phyloP scores from a whole-genome alignment of 2,888 invertebrate species.

The Lycocerus yunnanus region DNA sequence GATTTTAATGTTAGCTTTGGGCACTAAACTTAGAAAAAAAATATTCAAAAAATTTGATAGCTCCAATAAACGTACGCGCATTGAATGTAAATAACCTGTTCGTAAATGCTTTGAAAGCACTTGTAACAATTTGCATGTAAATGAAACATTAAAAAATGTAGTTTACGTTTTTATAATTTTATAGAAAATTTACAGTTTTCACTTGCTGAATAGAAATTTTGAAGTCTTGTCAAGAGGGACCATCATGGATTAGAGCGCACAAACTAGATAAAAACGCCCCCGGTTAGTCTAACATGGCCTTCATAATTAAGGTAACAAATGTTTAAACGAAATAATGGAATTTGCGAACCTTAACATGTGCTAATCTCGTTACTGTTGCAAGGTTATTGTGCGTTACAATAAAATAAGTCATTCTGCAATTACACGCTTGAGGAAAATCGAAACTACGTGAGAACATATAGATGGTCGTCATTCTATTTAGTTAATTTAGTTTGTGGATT shows the following conservation, averaged over 20 bases:
- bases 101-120: slow-evolving; percentile 7
- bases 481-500: background rate
- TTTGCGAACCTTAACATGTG: background rate
- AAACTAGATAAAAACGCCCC: background rate
- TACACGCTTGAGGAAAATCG: background rate
- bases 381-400: background rate
- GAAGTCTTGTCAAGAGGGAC: background rate
- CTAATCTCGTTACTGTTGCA: background rate
- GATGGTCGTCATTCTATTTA: background rate
- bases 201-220: background rate
- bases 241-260: background rate
- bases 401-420: background rate
- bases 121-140: slow-evolving; percentile 20
- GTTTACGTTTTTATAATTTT: background rate
- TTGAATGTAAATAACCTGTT: slow-evolving; percentile 17
- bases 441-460: background rate
- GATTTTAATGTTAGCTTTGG: background rate
- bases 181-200: background rate
- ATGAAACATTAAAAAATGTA: slow-evolving; percentile 16
- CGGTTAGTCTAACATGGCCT: background rate
- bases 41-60: slow-evolving; percentile 9
- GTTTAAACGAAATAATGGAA: background rate
- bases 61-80: slow-evolving; percentile 10
- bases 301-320: background rate
- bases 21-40: background rate